phyloP scores from a whole-genome alignment of 2,113 vertebrate genomes.

The Bubo blakistoni region DNA sequence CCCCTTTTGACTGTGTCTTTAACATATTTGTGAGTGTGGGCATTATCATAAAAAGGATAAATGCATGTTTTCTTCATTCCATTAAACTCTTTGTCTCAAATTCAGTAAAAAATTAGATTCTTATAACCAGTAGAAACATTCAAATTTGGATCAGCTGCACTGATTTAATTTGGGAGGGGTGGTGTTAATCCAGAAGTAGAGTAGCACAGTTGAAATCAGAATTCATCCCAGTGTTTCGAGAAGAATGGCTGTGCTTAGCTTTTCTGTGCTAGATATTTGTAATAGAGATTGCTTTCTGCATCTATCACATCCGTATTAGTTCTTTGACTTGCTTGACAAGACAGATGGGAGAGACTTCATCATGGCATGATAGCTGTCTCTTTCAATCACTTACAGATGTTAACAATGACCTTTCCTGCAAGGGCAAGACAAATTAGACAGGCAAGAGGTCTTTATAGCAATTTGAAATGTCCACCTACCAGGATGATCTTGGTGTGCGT shows the following conservation, averaged over 20 bases:
- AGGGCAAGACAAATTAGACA: constrained; percentile 8
- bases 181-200: background rate
- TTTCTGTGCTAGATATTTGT: background rate
- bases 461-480: background rate
- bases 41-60: background rate
- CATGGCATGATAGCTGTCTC: background rate
- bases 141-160: background rate
- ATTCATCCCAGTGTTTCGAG: background rate
- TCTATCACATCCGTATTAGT: background rate
- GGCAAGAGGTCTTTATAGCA: background rate
- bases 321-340: background rate
- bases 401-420: background rate
- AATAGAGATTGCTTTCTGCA: background rate
- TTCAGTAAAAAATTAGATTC: background rate
- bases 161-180: background rate
- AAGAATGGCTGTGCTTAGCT: background rate
- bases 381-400: background rate
- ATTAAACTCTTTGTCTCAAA: background rate
- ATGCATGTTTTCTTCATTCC: background rate
- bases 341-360: background rate
- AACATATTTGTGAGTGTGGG: background rate
- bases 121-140: background rate
- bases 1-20: background rate
- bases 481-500: background rate
- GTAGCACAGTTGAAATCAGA: background rate